Percentiles rank a stretch among this genome's conserved stretches.
Evolutionary conservation across 2,113 vertebrate genomes (phyloP).

Genomic region (Oncorhynchus masou): DNA sequence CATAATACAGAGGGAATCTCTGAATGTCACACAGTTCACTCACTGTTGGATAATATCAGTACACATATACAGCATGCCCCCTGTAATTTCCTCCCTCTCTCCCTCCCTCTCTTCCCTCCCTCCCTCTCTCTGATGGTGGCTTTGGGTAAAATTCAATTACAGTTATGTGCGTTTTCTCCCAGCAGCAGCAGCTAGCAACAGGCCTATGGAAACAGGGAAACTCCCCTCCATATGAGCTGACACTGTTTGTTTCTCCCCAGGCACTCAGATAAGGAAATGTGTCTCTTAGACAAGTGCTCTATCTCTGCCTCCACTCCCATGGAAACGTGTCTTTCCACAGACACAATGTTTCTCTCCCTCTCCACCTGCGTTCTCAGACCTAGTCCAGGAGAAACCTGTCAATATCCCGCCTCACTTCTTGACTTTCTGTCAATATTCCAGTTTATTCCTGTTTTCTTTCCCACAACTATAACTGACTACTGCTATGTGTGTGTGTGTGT

Average conservation of each 20-base stretch:
- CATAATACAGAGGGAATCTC: too few relatives aligned
- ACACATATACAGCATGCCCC: too few relatives aligned
- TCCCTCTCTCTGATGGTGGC: slow-evolving; percentile 1
- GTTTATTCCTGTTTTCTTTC: background rate
- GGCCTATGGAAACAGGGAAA: slow-evolving; percentile 55
- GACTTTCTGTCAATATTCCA: slow-evolving; percentile 1
- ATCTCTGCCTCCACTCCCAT: slow-evolving; percentile 22
- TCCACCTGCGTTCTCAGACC: slow-evolving; percentile 8
- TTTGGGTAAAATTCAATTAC: slow-evolving; percentile 62
- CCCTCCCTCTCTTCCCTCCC: background rate
- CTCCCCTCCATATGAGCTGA: slow-evolving; percentile 58
- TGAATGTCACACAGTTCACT: too few relatives aligned
- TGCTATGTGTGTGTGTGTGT: background rate
- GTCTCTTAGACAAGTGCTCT: slow-evolving; percentile 50
- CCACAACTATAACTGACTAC: background rate
- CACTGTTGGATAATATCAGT: too few relatives aligned
- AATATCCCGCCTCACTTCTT: background rate
- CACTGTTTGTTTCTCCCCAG: slow-evolving; percentile 63
- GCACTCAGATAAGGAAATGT: slow-evolving; percentile 62
- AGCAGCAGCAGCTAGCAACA: slow-evolving; percentile 40
- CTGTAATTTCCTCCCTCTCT: slow-evolving; percentile 13
- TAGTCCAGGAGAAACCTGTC: too few relatives aligned
- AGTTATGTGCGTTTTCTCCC: slow-evolving; percentile 54
- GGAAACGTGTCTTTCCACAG: slow-evolving; percentile 47
- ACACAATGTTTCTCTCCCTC: slow-evolving; percentile 28